Evolutionary conservation across 1,140 invertebrate species (phyloP), one percentile per base, ranked within the genome.

Genomic region (Paramacrobiotus metropolitanus): DNA sequence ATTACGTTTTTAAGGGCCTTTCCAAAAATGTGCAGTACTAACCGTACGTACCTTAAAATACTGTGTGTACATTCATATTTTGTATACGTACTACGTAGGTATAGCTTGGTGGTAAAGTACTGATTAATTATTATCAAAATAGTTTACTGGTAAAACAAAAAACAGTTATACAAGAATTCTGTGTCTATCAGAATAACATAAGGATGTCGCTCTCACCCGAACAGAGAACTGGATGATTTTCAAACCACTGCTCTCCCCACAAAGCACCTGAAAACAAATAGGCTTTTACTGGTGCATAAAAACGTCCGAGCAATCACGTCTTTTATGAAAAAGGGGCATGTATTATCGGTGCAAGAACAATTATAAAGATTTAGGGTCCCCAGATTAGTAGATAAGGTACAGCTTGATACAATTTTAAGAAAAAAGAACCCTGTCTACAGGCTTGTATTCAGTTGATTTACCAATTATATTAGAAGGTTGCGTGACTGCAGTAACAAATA

Each of bases 401-500:
- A n/a, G n/a, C n/a, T n/a, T n/a, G n/a, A n/a, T n/a, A n/a, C n/a
- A n/a, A n/a, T n/a, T n/a, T n/a, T n/a, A n/a, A n/a, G n/a, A n/a
- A n/a, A n/a, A n/a, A n/a, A n/a, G n/a, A n/a, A n/a, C n/a, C n/a
- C n/a, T n/a, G n/a, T n/a, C n/a, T n/a, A n/a, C n/a, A n/a, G n/a
- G n/a, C n/a, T n/a, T n/a, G n/a, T n/a, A n/a, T n/a, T n/a, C n/a
- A n/a, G n/a, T n/a, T n/a, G n/a, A n/a, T n/a, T n/a, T 40, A 40
- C 34, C 34, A n/a, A 40, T 9, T 9, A 40, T 40, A 40, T n/a
- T 40, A n/a, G 34, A 40, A n/a, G 34, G 34, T 40, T 40, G 34
- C 9, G 34, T 40, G 34, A 40, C 34, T n/a, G n/a, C n/a, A n/a
- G 34, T 40, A 63, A 95, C 89, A 62, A 93, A 78, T 48, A 94